phyloP scores from a whole-genome alignment of 2,113 vertebrate genomes.

The Phoenicopterus ruber region DNA sequence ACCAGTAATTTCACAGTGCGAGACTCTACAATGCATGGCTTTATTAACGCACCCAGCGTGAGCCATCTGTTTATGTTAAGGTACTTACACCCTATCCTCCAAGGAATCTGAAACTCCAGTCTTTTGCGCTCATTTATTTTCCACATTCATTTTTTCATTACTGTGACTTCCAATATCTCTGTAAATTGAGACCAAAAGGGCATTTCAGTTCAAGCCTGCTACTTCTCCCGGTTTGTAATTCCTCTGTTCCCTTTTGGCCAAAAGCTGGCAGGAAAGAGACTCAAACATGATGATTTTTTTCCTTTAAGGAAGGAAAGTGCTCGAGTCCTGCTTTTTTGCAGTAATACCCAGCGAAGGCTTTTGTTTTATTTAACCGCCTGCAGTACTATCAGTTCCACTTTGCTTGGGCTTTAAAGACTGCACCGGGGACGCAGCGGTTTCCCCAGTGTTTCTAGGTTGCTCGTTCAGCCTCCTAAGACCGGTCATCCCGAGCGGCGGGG shows the following conservation, averaged over 20 bases:
- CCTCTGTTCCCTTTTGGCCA: background rate
- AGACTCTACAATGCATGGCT: accelerated
- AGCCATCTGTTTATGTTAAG: background rate
- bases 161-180: background rate
- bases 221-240: background rate
- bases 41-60: background rate
- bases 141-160: background rate
- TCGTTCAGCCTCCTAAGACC: background rate
- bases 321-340: background rate
- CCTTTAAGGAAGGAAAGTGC: background rate
- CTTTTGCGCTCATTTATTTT: background rate
- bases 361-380: background rate
- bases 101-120: accelerated
- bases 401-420: background rate
- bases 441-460: no score
- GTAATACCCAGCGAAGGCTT: background rate
- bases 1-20: accelerated
- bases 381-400: background rate
- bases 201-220: background rate
- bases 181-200: background rate
- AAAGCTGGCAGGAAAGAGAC: background rate
- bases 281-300: background rate
- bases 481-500: background rate
- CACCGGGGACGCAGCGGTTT: background rate
- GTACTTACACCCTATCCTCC: background rate